These are phyloP conservation scores for Misgurnus anguillicaudatus DNA, from an alignment of 2,113 vertebrate genomes.

Conservation along the genomic window DNA sequence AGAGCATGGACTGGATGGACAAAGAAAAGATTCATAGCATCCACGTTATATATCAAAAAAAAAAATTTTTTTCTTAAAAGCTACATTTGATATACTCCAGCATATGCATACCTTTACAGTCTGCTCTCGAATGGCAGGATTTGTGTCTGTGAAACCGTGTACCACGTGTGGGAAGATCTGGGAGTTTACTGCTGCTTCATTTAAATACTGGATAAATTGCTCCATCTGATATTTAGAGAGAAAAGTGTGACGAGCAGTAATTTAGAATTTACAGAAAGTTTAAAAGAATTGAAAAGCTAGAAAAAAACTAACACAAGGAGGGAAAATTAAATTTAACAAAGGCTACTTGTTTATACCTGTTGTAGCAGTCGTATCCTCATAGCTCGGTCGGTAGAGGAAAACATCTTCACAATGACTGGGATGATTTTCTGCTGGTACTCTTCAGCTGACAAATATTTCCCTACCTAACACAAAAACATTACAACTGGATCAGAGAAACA, in stretches of 20 bases:
- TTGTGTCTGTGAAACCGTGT: conserved; percentile 91
- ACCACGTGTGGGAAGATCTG: conserved; percentile 93
- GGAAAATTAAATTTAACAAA: background rate
- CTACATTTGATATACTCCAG: too few relatives aligned
- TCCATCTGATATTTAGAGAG: conserved; percentile 80
- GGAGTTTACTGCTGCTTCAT: conserved; percentile 87
- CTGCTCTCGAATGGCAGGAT: conserved; percentile 92
- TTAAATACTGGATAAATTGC: conserved; percentile 90
- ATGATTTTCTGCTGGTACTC: conserved; percentile 94
- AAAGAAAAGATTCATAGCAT: background rate
- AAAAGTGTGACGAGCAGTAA: too few relatives aligned
- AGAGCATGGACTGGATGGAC: conserved; percentile 82
- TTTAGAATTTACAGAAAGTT: too few relatives aligned
- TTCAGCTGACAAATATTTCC: conserved; percentile 84
- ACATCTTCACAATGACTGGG: conserved; percentile 92
- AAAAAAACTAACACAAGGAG: background rate
- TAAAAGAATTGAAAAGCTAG: background rate
- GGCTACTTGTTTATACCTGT: conserved; percentile 72
- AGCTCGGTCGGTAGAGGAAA: conserved; percentile 90
- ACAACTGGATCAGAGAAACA: background rate
- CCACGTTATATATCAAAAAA: background rate
- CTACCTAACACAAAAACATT: conserved; percentile 74
- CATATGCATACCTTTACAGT: conserved; percentile 83
- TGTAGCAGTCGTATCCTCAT: conserved; percentile 92
- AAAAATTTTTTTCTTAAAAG: background rate